These are phyloP conservation scores for Callaeas wilsoni DNA, from an alignment of 2,113 vertebrate genomes.

Conservation along the genomic window DNA sequence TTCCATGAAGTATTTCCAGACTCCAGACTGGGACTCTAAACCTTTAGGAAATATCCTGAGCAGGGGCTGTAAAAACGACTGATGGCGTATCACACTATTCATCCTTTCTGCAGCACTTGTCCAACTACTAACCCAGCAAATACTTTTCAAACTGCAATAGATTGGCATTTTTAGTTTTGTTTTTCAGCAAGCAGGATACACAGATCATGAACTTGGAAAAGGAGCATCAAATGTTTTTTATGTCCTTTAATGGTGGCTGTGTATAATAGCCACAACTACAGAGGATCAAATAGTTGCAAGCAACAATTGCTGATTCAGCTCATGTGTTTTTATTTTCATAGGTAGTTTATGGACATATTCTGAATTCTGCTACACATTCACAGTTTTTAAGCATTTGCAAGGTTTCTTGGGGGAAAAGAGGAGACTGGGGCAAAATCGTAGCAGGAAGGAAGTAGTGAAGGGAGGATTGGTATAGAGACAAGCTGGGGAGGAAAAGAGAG, in stretches of 20 bases:
- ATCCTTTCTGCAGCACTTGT: neutral
- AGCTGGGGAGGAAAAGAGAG: neutral
- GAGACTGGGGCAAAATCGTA: neutral
- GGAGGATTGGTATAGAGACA: neutral
- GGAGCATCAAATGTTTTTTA: neutral
- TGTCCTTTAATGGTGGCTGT: neutral
- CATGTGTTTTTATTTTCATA: neutral
- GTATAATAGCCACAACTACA: neutral
- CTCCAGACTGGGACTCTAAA: neutral
- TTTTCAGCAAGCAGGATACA: neutral
- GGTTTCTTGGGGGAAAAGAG: accelerated
- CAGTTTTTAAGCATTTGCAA: neutral
- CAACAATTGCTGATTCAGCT: neutral
- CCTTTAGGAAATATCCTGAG: neutral
- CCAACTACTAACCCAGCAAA: neutral
- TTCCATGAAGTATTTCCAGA: neutral
- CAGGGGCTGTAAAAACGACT: neutral
- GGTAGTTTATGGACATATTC: neutral
- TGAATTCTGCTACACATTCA: neutral
- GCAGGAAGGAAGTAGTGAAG: neutral
- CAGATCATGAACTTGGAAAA: neutral
- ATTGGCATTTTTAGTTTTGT: neutral
- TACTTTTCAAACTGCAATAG: neutral
- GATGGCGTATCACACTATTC: neutral
- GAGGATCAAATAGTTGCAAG: neutral